Percentiles rank a stretch among this genome's conserved stretches.
These are phyloP conservation scores for Sebastiscus albofasciatus DNA, from an alignment of 2,797 vertebrate genomes.

Conservation along the genomic window DNA sequence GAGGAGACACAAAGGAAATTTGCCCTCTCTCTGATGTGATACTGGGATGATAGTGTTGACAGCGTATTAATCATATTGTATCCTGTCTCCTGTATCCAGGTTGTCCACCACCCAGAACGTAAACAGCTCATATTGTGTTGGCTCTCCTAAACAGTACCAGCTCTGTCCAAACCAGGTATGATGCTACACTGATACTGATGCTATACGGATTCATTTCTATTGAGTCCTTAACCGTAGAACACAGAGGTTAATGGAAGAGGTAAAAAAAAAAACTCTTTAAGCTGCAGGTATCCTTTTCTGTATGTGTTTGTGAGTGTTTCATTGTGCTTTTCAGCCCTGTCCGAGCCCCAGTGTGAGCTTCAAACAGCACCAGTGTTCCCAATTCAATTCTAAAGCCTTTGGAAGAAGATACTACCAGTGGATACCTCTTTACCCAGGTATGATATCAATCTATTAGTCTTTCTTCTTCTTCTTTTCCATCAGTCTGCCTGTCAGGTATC, in stretches of 20 bases:
- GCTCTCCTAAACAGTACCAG: conserved; percentile 87
- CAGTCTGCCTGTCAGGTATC: background rate
- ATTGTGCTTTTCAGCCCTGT: conserved; percentile 80
- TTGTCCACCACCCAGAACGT: conserved; percentile 83
- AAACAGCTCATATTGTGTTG: conserved; percentile 84
- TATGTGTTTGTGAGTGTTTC: conserved; percentile 8
- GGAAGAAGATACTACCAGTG: conserved; percentile 87
- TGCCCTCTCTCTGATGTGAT: background rate
- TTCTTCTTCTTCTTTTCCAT: background rate
- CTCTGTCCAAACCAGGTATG: conserved; percentile 89
- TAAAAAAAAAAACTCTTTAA: background rate
- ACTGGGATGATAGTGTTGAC: background rate
- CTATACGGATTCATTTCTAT: background rate
- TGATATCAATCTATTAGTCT: background rate
- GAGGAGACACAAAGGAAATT: background rate
- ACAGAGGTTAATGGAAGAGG: background rate
- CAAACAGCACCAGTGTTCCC: conserved; percentile 91
- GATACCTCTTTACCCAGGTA: conserved; percentile 92
- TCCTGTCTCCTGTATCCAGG: conserved; percentile 70
- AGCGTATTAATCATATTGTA: background rate
- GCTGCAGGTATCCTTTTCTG: background rate
- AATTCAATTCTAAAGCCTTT: conserved; percentile 91
- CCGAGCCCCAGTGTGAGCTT: conserved; percentile 87
- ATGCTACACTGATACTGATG: background rate
- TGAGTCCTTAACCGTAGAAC: background rate